Base-by-base conservation (phyloP, 2,797 vertebrate species). In the Liparis tanakae region DNA sequence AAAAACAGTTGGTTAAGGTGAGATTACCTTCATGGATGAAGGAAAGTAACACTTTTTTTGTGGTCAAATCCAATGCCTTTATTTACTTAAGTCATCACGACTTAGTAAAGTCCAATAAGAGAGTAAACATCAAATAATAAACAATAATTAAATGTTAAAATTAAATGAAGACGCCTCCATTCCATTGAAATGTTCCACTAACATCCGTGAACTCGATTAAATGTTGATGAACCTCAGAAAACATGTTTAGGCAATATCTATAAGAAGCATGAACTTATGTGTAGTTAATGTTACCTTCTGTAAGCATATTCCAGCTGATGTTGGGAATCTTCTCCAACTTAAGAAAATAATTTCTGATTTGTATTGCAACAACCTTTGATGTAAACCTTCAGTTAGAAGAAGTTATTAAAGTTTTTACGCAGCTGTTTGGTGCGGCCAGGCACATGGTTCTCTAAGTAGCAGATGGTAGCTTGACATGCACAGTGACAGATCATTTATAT, bases 381-480 rank as follows among this genome's bases (percentile, higher is more conserved):
- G 59, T 22, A 57, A 57, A 60, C 7, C n/a, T 37, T 68, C 18
- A 20, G 4, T 59, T 50, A 18, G 8, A 71, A 39, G 36, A 62
- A 61, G 48, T 34, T 34, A 78, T 55, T 55, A 51, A 74, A 71
- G 25, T 71, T 84, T 76, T 46, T 53, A 36, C 62, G 18, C 10
- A 34, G 61, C 55, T 46, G 41, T 79, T 67, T 54, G 41, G 54
- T 77, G 66, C 25, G n/a, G 66, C n/a, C 39, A 61, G 56, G 65
- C 78, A 46, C 80, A 63, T 78, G 82, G 75, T 86, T 63, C 65
- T 86, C 36, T 60, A 79, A 79, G 69, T 64, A 72, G 85, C 91
- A 91, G 88, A 90, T 92, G 90, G 89, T 72, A n/a, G 72, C 84
- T 85, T 88, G 85, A 87, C 90, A 84, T 91, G 72, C 84, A 72